Base-by-base conservation (phyloP, 1,140 invertebrate species). In the Heliconius hermathena region DNA sequence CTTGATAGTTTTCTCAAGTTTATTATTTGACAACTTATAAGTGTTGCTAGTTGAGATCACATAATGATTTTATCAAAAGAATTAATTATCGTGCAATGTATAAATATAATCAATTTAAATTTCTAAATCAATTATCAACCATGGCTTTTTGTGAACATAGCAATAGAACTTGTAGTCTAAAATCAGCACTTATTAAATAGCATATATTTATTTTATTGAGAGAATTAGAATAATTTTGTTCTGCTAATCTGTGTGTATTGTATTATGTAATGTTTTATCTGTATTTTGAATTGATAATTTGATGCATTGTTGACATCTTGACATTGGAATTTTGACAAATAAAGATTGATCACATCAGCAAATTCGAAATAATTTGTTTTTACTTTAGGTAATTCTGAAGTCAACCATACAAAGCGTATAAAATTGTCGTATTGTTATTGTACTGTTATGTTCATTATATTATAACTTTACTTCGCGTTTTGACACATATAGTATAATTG, bases 11-110 rank as follows among this genome's bases (percentile, higher is more conserved):
- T 54, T 75, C 73, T 71, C 33, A 52, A 3, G 38, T 70, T 74
- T 70, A 54, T 70, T 74, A 66, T 66, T 70, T 78, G 77, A 78
- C 71, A 78, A 73, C 54, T 78, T 66, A 73, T n/a, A 26, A 66
- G 22, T 66, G 22, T 66, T 66, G 60, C 60, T 66, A 66, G 60
- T 66, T 66, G n/a, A 57, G 8, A 57, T 22, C 54, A 22, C 54
- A 57, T 46, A 46, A 46, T 16, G 13, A 46, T 46, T 46, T 46
- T 46, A 46, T 46, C 13, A 16, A 46, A 13, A 46, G 41, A 46
- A 46, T 13, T 46, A 46, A 16, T 46, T 46, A 46, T 46, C 41
- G 41, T 46, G 1, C 41, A 46, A 46, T 46, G 1, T 46, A 46
- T 4, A 46, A 46, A 46, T 16, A 46, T 46, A 16, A 46, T 46